These are phyloP conservation scores for Oxygymnocypris stewartii DNA, from an alignment of 2,113 vertebrate genomes.

Conservation along the genomic window DNA sequence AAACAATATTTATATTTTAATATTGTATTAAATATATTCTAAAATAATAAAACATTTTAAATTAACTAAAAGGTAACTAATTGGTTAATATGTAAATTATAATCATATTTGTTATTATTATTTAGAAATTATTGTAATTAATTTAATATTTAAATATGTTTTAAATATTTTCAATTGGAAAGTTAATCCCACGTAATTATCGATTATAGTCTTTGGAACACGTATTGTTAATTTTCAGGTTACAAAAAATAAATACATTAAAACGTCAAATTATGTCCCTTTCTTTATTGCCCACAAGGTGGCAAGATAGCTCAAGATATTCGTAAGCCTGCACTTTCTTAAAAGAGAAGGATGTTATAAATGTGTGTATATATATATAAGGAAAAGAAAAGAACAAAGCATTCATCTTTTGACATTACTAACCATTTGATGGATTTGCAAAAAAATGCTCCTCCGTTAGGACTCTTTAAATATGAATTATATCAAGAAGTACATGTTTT, in stretches of 20 bases:
- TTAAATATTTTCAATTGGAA: background rate
- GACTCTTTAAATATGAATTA: background rate
- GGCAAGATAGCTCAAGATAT: conserved; percentile 7
- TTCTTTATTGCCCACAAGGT: conserved; percentile 33
- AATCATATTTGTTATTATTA: background rate
- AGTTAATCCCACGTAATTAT: background rate
- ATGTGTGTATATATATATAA: background rate
- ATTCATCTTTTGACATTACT: background rate
- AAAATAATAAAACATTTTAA: background rate
- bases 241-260: background rate
- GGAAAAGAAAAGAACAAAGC: background rate
- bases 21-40: background rate
- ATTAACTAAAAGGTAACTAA: background rate
- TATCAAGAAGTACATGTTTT: background rate
- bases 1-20: too few species aligned
- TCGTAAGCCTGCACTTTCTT: background rate
- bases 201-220: background rate
- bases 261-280: background rate
- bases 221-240: background rate
- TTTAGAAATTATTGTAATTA: background rate
- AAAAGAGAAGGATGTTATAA: background rate
- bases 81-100: background rate
- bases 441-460: background rate
- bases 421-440: background rate
- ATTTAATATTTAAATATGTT: background rate